Percentiles rank a stretch among this genome's conserved stretches.
Evolutionary conservation across 1,140 invertebrate genomes (phyloP).

Genomic region (Mya arenaria): DNA sequence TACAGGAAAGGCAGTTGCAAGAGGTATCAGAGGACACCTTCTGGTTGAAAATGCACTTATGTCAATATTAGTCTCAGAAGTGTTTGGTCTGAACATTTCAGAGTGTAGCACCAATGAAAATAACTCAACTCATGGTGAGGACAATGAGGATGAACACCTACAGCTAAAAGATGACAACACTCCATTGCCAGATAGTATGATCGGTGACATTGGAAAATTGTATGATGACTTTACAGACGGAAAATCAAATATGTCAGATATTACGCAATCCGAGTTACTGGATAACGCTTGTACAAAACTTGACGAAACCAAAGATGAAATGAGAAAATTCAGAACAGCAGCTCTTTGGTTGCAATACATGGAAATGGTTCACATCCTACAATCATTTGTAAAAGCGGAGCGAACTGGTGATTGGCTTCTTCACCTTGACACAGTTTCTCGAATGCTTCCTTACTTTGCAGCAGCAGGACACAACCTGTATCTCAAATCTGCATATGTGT

Average conservation of each 20-base stretch:
- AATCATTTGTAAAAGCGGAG: slow-evolving; percentile 62
- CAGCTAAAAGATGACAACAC: too few relatives aligned
- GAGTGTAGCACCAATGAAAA: too few relatives aligned
- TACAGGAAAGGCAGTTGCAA: slow-evolving; percentile 77
- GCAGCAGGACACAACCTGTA: slow-evolving; percentile 81
- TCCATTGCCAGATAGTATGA: too few relatives aligned
- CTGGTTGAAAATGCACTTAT: slow-evolving; percentile 61
- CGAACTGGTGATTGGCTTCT: slow-evolving; percentile 65
- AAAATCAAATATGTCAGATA: too few relatives aligned
- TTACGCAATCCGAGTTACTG: too few relatives aligned
- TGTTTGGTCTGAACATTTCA: too few relatives aligned
- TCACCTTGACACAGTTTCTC: slow-evolving; percentile 59
- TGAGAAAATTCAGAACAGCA: slow-evolving; percentile 6
- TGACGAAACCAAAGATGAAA: too few relatives aligned
- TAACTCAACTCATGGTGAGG: too few relatives aligned
- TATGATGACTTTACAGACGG: too few relatives aligned
- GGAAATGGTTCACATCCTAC: slow-evolving; percentile 59
- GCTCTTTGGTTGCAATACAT: slow-evolving; percentile 61
- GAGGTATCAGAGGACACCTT: slow-evolving; percentile 79
- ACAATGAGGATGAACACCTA: too few relatives aligned
- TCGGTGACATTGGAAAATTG: too few relatives aligned
- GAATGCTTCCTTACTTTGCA: slow-evolving; percentile 80
- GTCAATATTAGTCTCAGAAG: slow-evolving; percentile 75
- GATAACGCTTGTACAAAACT: too few relatives aligned
- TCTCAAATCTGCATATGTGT: slow-evolving; percentile 81